phyloP scores from a whole-genome alignment of 2,797 vertebrate species.

The Australoheros facetus region DNA sequence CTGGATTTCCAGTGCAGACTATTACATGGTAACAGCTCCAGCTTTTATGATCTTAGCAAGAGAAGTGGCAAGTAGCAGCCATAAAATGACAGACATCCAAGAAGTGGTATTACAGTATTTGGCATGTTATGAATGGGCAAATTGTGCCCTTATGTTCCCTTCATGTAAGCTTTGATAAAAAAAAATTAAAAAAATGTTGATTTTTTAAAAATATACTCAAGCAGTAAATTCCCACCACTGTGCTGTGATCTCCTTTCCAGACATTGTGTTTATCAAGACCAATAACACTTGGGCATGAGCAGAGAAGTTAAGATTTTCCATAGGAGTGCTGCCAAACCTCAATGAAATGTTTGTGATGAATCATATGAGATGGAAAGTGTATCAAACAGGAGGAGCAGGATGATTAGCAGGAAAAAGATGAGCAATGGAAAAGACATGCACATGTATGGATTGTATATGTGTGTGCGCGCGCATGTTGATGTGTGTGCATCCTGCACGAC shows the following conservation, averaged over 20 bases:
- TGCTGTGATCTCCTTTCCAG: constrained; percentile 22
- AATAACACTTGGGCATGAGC: constrained; percentile 53
- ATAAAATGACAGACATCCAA: constrained; percentile 52
- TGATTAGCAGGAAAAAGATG: constrained; percentile 50
- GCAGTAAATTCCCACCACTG: constrained; percentile 10
- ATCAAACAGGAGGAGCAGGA: constrained; percentile 49
- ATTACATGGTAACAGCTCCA: constrained; percentile 46
- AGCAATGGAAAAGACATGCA: constrained; percentile 33
- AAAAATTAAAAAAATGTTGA: constrained; percentile 6
- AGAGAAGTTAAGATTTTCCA: constrained; percentile 75
- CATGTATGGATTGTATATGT: constrained; percentile 5
- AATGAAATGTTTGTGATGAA: constrained; percentile 66
- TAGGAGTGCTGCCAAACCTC: constrained; percentile 63
- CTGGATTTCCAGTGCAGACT: constrained; percentile 68
- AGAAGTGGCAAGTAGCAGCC: constrained; percentile 58
- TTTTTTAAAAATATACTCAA: background rate
- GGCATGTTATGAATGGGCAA: constrained; percentile 29
- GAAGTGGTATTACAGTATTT: constrained; percentile 16
- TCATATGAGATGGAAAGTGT: constrained; percentile 64
- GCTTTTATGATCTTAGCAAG: constrained; percentile 59
- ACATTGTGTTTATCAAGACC: constrained; percentile 63
- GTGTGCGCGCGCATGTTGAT: background rate
- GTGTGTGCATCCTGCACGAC: background rate
- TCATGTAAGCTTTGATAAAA: constrained; percentile 18
- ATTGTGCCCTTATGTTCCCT: constrained; percentile 30